Evolutionary conservation across 1,140 invertebrate genomes (phyloP).

Genomic region (Cotesia chilonis): DNA sequence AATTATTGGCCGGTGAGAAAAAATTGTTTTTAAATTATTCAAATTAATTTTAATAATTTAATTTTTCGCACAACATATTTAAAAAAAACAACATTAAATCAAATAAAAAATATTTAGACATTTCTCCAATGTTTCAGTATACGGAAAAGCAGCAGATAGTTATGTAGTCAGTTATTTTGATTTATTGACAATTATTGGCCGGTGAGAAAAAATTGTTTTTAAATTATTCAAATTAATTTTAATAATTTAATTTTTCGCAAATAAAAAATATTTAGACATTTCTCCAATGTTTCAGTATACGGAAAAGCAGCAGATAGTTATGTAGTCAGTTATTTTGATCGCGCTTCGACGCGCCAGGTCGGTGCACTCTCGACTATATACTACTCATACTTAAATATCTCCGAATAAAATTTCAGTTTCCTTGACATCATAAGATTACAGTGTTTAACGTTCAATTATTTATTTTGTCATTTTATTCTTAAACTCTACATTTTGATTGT

Average conservation of each 20-base stretch:
- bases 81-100: not conserved
- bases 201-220: not conserved
- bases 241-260: not conserved
- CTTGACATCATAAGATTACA: conserved; percentile 12
- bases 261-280: too few species aligned
- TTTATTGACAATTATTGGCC: not conserved
- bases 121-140: not conserved
- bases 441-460: not conserved
- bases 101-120: not conserved
- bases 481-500: not conserved
- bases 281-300: not conserved
- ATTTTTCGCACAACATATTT: not conserved
- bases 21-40: not conserved
- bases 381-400: not conserved
- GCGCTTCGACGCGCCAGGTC: conserved; percentile 17
- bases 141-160: not conserved
- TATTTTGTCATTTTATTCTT: conserved; percentile 1
- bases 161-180: conserved; percentile 15
- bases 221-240: not conserved
- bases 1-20: not conserved
- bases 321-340: conserved; percentile 18
- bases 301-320: too few species aligned
- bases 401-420: conserved; percentile 8
- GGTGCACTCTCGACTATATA: not conserved
- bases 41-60: not conserved